Evolutionary conservation across 1,140 invertebrate genomes (phyloP).

Genomic region (Uloborus diversus): DNA sequence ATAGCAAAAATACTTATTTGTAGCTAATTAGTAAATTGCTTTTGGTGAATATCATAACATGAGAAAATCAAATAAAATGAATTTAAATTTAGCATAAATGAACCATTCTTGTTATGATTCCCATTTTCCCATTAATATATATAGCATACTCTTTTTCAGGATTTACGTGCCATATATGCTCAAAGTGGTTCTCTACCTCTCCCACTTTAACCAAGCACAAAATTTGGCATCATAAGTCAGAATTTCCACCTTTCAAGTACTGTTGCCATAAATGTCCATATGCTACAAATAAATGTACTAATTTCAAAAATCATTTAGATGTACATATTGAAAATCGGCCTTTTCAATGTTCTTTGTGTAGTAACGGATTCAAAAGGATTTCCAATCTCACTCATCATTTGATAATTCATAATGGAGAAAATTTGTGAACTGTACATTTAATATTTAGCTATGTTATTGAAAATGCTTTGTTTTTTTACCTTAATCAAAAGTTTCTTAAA

Average conservation of each 20-base stretch:
- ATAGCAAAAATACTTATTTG: too few relatives aligned
- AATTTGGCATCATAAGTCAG: constrained; percentile 35
- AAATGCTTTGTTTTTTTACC: too few relatives aligned
- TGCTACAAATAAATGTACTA: constrained; percentile 23
- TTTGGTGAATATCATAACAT: too few relatives aligned
- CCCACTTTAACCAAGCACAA: constrained; percentile 20
- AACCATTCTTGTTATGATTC: too few relatives aligned
- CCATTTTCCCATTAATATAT: too few relatives aligned
- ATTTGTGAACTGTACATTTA: too few relatives aligned
- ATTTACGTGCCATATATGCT: neutral
- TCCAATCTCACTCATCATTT: constrained; percentile 5
- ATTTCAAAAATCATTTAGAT: constrained; percentile 23
- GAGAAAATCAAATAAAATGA: too few relatives aligned
- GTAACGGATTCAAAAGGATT: constrained; percentile 14
- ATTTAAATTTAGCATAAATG: too few relatives aligned
- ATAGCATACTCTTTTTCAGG: neutral
- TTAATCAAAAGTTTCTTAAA: too few relatives aligned
- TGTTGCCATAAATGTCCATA: constrained; percentile 24
- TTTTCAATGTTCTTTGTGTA: constrained; percentile 1
- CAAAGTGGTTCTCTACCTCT: constrained; percentile 2
- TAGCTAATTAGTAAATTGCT: too few relatives aligned
- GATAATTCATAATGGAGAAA: constrained; percentile 40
- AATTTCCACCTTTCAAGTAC: constrained; percentile 12
- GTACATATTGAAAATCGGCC: constrained; percentile 10
- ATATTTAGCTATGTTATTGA: too few relatives aligned